Conservation (phyloP, 2,888 invertebrate species). For the Agrotis ipsilon region DNA sequence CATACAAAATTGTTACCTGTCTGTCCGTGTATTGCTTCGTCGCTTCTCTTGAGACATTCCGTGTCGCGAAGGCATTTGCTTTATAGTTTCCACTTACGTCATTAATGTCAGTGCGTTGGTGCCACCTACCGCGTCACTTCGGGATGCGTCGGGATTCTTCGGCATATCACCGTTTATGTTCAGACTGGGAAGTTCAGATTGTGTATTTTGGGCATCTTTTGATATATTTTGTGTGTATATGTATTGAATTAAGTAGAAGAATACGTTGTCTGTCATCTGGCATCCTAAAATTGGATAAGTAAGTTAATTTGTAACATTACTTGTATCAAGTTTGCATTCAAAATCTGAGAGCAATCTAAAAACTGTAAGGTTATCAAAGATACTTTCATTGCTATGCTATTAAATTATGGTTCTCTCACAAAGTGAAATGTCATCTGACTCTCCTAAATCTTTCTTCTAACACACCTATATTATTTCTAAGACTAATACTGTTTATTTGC, state of each 20-base stretch:
- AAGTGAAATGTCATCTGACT: conserved; percentile 11
- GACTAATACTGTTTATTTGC: conserved; percentile 58
- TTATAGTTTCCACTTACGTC: conserved; percentile 53
- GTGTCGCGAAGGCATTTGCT: conserved; percentile 47
- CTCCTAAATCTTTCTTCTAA: conserved; percentile 29
- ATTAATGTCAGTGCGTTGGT: conserved; percentile 40
- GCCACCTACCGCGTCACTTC: conserved; percentile 57
- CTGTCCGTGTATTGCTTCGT: conserved; percentile 27
- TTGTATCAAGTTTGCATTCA: no score
- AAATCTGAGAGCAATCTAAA: no score
- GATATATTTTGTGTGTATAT: background rate
- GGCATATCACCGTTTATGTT: conserved; percentile 17
- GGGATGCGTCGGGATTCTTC: conserved; percentile 43
- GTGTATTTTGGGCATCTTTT: background rate
- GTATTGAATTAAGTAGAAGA: background rate
- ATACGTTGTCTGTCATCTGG: background rate
- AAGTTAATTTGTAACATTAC: no score
- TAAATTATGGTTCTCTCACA: background rate
- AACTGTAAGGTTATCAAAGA: background rate
- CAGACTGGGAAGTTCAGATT: background rate
- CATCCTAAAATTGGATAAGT: background rate
- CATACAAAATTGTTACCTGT: conserved; percentile 39
- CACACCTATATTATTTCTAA: conserved; percentile 39
- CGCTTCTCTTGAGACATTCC: conserved; percentile 45
- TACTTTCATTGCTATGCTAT: background rate